Evolutionary conservation across 1,140 invertebrate species (phyloP).

Genomic region (Apolygus lucorum): DNA sequence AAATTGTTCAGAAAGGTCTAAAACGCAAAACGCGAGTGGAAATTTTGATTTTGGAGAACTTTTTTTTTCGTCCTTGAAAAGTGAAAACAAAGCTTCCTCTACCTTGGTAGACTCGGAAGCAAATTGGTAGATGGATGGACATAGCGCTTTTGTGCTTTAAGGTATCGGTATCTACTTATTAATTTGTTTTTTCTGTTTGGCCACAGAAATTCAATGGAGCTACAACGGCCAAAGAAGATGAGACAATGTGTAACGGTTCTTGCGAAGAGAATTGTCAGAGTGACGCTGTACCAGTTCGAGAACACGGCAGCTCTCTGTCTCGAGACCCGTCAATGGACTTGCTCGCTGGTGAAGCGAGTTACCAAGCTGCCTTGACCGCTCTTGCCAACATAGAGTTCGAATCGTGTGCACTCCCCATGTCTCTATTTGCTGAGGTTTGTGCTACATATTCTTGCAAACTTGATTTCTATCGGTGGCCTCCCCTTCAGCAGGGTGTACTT

Average conservation of each 20-base stretch:
- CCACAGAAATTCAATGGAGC: too few relatives aligned
- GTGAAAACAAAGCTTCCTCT: too few relatives aligned
- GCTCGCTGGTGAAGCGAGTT: constrained; percentile 46
- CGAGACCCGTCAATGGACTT: constrained; percentile 51
- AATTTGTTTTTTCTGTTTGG: too few relatives aligned
- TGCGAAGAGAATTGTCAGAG: not conserved
- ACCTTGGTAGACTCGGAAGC: too few relatives aligned
- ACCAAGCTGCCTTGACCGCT: constrained; percentile 43
- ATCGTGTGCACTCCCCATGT: constrained; percentile 76
- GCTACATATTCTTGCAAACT: not conserved
- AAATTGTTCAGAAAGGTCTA: too few relatives aligned
- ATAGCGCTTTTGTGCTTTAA: too few relatives aligned
- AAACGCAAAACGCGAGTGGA: too few relatives aligned
- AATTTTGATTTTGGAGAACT: too few relatives aligned
- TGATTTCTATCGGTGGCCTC: not conserved
- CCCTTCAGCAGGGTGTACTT: not conserved
- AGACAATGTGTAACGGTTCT: not conserved
- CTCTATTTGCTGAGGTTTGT: constrained; percentile 72
- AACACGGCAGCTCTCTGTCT: constrained; percentile 38
- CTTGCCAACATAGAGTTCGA: constrained; percentile 40
- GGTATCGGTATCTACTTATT: too few relatives aligned
- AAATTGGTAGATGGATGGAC: too few relatives aligned
- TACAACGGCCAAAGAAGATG: too few relatives aligned
- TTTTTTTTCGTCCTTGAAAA: too few relatives aligned
- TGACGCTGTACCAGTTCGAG: not conserved